These are phyloP conservation scores for Pelobates fuscus DNA, from an alignment of 2,113 vertebrate genomes.

Conservation along the genomic window DNA sequence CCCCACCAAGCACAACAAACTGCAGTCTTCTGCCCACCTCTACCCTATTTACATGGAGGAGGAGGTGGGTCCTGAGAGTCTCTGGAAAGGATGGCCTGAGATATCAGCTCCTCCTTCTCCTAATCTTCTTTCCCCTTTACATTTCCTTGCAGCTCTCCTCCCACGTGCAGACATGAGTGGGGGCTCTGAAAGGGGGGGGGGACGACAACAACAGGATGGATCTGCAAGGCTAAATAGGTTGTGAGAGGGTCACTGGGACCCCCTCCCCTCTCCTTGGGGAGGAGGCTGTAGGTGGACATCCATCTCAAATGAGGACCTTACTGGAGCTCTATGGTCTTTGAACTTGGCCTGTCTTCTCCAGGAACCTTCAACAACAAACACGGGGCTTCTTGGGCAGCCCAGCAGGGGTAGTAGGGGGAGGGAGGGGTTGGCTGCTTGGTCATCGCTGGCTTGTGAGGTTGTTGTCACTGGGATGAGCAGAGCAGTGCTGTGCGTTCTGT, in stretches of 20 bases:
- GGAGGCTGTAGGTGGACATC: not conserved
- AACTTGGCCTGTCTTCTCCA: not conserved
- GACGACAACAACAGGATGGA: not conserved
- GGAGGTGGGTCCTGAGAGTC: conserved; percentile 16
- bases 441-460: too few relatives aligned
- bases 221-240: conserved; percentile 6
- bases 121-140: not conserved
- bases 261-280: conserved; percentile 1
- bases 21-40: conserved; percentile 20
- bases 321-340: conserved; percentile 3
- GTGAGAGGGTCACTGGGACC: conserved; percentile 21
- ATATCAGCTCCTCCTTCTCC: not conserved
- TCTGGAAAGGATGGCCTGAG: conserved; percentile 8
- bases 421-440: not conserved
- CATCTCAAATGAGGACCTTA: not conserved
- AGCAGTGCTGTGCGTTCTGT: not conserved
- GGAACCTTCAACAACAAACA: not conserved
- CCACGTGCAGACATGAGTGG: not conserved
- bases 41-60: conserved; percentile 21
- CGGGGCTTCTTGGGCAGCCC: conserved; percentile 8
- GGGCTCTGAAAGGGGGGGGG: not conserved
- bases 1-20: conserved; percentile 12
- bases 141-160: not conserved
- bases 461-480: not conserved
- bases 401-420: conserved; percentile 17